phyloP scores from a whole-genome alignment of 2,888 invertebrate genomes.

The Drosophila recens region DNA sequence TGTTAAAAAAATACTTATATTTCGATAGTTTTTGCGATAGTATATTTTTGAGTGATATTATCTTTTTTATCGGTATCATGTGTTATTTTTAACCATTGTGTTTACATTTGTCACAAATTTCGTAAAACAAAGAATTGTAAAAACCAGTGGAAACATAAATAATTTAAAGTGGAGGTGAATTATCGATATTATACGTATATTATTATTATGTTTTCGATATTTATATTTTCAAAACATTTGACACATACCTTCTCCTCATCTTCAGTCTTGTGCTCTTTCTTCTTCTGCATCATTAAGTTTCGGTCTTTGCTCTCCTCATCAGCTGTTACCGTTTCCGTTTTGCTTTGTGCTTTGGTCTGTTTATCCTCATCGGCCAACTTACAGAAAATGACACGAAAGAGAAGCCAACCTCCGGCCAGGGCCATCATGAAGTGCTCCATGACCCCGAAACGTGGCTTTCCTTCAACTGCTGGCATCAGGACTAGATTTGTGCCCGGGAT shows the following conservation, averaged over 20 bases:
- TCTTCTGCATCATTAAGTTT: background rate
- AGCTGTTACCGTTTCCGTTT: background rate
- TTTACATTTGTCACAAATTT: no score
- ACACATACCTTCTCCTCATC: background rate
- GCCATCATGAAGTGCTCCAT: constrained; percentile 39
- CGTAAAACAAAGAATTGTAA: no score
- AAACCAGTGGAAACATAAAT: no score
- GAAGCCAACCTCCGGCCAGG: constrained; percentile 35
- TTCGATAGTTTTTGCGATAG: background rate
- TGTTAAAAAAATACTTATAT: background rate
- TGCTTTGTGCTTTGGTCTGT: background rate
- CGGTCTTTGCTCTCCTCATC: background rate
- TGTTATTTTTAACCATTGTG: no score
- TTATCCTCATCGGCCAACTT: constrained; percentile 20
- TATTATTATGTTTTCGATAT: no score
- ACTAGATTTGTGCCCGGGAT: constrained; percentile 40
- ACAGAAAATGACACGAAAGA: constrained; percentile 26
- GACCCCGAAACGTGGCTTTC: constrained; percentile 9
- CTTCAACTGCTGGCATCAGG: constrained; percentile 8
- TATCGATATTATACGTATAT: no score
- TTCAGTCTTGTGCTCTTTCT: background rate
- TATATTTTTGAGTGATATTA: no score
- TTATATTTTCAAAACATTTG: background rate
- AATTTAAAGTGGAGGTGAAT: no score
- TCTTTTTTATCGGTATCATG: background rate